Evolutionary conservation across 2,888 invertebrate genomes (phyloP).

Genomic region (Acheta domesticus): DNA sequence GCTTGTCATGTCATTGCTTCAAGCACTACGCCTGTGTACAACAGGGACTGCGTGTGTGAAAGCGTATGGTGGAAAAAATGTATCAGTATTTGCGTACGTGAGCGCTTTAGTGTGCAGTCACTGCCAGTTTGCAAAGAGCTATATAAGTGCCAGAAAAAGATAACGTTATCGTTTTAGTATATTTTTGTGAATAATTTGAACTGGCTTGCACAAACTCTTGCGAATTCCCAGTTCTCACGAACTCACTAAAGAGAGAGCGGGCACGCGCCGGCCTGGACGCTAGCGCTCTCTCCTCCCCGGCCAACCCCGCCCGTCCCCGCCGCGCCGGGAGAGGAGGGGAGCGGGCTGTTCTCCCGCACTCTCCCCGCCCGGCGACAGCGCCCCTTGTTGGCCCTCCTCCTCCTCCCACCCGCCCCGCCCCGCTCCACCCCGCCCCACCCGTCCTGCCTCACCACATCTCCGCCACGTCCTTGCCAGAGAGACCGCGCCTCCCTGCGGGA

Average conservation of each 20-base stretch:
- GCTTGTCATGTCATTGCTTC: too few species aligned
- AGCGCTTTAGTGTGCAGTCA: neutral
- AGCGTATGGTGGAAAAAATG: neutral
- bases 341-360: neutral
- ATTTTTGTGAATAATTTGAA: neutral
- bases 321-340: neutral
- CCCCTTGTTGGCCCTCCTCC: neutral
- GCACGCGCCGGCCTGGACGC: neutral
- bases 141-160: neutral
- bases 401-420: neutral
- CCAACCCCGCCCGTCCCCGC: neutral
- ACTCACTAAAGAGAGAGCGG: neutral
- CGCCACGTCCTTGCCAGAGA: too few species aligned
- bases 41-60: neutral
- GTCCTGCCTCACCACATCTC: neutral
- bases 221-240: too few species aligned
- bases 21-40: too few species aligned
- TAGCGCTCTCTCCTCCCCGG: neutral
- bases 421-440: neutral
- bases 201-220: neutral
- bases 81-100: constrained; percentile 18
- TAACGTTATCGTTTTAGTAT: neutral
- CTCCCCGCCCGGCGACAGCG: neutral
- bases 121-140: neutral
- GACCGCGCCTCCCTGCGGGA: neutral